Percentiles rank a stretch among this genome's conserved stretches.
These are phyloP conservation scores for Recurvirostra avosetta DNA, from an alignment of 2,113 vertebrate species.

Conservation along the genomic window DNA sequence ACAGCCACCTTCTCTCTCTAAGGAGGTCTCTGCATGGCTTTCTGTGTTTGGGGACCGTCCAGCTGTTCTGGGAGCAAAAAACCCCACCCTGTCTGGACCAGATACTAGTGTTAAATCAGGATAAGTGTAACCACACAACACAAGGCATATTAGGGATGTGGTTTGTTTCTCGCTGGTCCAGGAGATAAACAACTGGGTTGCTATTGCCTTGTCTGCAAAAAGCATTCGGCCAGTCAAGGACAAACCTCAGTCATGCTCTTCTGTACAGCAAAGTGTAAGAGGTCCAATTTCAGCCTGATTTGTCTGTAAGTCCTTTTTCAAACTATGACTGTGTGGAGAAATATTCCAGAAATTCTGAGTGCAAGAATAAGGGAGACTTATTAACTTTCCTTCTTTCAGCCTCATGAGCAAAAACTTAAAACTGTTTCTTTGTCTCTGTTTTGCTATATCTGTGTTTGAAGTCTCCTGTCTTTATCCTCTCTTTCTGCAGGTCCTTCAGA, in stretches of 20 bases:
- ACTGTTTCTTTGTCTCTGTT: background rate
- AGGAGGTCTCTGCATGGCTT: background rate
- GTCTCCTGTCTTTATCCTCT: background rate
- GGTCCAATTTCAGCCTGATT: background rate
- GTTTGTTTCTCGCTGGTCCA: background rate
- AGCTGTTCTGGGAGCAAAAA: background rate
- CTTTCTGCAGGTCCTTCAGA: slow-evolving; percentile 88
- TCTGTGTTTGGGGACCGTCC: background rate
- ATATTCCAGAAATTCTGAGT: background rate
- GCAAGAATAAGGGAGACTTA: background rate
- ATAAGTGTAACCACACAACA: background rate
- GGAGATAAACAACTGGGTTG: background rate
- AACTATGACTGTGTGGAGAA: background rate
- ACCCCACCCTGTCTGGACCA: background rate
- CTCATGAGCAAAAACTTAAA: background rate
- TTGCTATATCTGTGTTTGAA: background rate
- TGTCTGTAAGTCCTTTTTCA: background rate
- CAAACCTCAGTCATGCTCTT: background rate
- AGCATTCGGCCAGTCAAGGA: background rate
- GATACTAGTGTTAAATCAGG: background rate
- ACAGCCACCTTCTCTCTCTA: background rate
- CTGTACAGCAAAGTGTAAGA: background rate
- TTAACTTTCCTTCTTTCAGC: background rate
- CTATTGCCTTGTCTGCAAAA: background rate
- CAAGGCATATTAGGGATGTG: background rate